phyloP scores from a whole-genome alignment of 1,140 invertebrate species.

The Ylistrum balloti region DNA sequence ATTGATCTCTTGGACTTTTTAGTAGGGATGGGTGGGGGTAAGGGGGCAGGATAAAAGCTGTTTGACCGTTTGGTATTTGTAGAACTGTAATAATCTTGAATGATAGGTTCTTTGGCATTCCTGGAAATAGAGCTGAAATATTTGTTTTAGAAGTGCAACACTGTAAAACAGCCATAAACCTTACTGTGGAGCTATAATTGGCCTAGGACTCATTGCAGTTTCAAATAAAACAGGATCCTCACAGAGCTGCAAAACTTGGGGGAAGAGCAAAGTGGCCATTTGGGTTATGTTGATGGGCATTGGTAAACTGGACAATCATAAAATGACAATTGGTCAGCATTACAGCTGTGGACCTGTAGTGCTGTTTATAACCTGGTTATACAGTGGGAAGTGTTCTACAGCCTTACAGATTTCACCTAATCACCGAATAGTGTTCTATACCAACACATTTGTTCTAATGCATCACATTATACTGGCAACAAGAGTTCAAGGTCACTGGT shows the following conservation, averaged over 20 bases:
- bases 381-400: neutral
- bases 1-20: too few species aligned
- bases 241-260: neutral
- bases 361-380: neutral
- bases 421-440: neutral
- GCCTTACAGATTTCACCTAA: neutral
- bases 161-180: slow-evolving; percentile 1
- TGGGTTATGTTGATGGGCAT: neutral
- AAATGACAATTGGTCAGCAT: neutral
- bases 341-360: neutral
- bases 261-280: neutral
- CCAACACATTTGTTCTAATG: neutral
- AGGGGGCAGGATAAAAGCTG: too few species aligned
- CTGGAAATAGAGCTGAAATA: neutral
- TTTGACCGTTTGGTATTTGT: too few species aligned
- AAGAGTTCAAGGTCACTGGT: neutral
- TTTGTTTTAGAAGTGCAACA: neutral
- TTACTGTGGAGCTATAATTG: neutral
- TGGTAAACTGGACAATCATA: neutral
- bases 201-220: neutral
- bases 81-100: too few species aligned
- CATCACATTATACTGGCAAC: neutral
- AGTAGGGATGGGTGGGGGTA: too few species aligned
- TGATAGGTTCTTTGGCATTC: neutral
- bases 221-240: slow-evolving; percentile 1